Conservation (phyloP, 35 echinoderm and acorn worm species). For the Apostichopus japonicus region DNA sequence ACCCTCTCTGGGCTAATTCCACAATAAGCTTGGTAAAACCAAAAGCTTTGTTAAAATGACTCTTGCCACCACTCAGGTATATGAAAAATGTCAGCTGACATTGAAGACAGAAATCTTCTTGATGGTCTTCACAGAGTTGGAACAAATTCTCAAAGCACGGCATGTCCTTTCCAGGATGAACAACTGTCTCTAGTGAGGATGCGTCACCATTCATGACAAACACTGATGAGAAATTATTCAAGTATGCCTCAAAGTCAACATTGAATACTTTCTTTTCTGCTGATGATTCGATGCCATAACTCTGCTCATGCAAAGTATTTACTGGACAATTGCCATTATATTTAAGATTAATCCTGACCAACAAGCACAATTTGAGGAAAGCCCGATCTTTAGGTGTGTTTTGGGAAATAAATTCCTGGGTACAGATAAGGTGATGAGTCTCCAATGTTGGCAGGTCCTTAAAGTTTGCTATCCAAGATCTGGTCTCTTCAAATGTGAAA, state of each 20-base stretch:
- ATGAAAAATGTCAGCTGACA: neutral
- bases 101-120: neutral
- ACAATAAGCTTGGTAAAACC: neutral
- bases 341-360: neutral
- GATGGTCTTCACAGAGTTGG: neutral
- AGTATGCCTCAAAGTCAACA: neutral
- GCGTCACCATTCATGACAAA: neutral
- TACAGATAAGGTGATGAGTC: neutral
- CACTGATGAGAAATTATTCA: neutral
- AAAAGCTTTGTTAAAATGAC: neutral
- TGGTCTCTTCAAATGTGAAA: neutral
- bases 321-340: too few relatives aligned
- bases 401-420: neutral
- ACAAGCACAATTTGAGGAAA: too few relatives aligned
- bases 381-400: neutral
- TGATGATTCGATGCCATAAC: neutral
- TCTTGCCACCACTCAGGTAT: neutral
- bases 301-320: too few relatives aligned
- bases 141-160: neutral
- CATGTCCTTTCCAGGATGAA: neutral
- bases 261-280: neutral
- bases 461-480: neutral
- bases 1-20: neutral
- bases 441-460: neutral
- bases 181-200: neutral